These are phyloP conservation scores for Darevskia nairensis DNA, from an alignment of 2,797 vertebrate genomes.

Conservation along the genomic window DNA sequence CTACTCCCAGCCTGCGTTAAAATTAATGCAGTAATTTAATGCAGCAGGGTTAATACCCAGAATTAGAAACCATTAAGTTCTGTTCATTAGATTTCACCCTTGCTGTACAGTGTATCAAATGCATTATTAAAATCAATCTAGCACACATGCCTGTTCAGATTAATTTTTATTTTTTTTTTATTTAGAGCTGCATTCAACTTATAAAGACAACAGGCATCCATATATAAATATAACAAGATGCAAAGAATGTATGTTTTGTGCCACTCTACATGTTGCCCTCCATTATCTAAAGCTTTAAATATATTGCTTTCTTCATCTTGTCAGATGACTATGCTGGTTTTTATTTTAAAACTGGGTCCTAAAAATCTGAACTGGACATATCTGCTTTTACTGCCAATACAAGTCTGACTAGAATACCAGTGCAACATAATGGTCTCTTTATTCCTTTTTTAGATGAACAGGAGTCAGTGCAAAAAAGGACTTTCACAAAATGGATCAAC, in stretches of 20 bases:
- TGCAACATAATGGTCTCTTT: background rate
- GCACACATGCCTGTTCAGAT: slow-evolving; percentile 33
- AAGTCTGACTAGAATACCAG: background rate
- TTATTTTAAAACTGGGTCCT: background rate
- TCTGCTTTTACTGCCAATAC: background rate
- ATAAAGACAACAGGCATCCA: slow-evolving; percentile 25
- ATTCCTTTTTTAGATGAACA: slow-evolving; percentile 89
- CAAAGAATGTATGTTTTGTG: slow-evolving; percentile 40
- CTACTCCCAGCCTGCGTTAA: background rate
- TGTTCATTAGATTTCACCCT: background rate
- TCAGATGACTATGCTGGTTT: background rate
- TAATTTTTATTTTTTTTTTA: background rate
- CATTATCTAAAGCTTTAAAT: slow-evolving; percentile 8
- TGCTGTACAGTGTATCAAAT: background rate
- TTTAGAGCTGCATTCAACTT: slow-evolving; percentile 37
- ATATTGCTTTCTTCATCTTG: background rate
- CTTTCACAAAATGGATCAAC: slow-evolving; percentile 99
- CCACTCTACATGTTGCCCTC: slow-evolving; percentile 30
- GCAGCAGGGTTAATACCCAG: background rate
- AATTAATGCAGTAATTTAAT: background rate
- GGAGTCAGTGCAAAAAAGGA: slow-evolving; percentile 97
- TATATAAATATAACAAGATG: slow-evolving; percentile 11
- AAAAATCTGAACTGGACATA: background rate
- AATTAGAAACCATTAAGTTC: background rate
- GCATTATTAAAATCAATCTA: slow-evolving; percentile 40